A percentile compares a stretch with the other conserved stretches of the same genome.
These are phyloP conservation scores for Catharus bicknelli DNA, from an alignment of 2,113 vertebrate species.

Conservation along the genomic window DNA sequence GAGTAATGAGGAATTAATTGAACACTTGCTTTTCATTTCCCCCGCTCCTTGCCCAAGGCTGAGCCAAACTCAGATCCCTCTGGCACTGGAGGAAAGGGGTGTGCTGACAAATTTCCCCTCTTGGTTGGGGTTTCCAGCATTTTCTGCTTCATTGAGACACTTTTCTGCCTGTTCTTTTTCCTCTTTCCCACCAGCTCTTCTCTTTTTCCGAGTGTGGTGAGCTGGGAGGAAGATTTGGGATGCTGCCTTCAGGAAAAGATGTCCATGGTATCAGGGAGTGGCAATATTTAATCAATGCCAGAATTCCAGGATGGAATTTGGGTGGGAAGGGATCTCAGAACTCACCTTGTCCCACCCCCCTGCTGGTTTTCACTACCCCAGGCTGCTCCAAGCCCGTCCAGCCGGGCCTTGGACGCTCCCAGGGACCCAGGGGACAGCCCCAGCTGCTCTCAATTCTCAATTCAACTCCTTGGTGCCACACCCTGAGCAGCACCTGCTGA, in stretches of 20 bases:
- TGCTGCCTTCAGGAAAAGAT: rapidly evolving
- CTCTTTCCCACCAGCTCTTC: neutral
- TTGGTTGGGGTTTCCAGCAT: neutral
- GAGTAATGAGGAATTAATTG: slow-evolving; percentile 49
- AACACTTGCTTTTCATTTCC: slow-evolving; percentile 1
- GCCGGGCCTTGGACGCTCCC: neutral
- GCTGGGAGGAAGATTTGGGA: neutral
- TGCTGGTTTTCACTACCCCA: neutral
- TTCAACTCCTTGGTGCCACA: rapidly evolving
- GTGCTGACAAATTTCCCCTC: rapidly evolving
- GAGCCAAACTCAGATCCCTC: neutral
- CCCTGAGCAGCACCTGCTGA: rapidly evolving
- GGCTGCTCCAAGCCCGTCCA: rapidly evolving
- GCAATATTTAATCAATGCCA: neutral
- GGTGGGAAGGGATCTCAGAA: neutral
- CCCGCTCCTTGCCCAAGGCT: rapidly evolving
- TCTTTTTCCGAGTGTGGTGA: neutral
- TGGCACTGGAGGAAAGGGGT: neutral
- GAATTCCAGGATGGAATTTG: neutral
- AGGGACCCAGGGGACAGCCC: neutral
- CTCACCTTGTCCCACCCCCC: neutral
- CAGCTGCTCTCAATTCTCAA: too few species aligned
- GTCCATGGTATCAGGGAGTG: rapidly evolving
- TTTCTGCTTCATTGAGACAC: neutral
- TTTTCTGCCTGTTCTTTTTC: neutral